Evolutionary conservation across 2,888 invertebrate genomes (phyloP).

Genomic region (Sepiola atlantica): DNA sequence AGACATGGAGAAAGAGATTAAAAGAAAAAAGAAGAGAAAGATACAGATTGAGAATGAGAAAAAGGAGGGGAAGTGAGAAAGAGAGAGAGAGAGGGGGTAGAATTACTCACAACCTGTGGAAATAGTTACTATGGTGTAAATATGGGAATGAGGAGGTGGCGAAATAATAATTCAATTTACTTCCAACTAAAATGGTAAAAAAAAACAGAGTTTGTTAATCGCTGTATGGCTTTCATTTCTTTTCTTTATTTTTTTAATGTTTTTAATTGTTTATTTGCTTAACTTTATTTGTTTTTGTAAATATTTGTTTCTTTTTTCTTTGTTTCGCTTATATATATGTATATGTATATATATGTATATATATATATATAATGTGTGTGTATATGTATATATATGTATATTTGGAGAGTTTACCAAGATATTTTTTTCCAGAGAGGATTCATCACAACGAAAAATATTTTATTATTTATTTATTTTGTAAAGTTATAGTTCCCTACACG

Average conservation of each 20-base stretch:
- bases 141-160: not conserved
- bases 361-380: not conserved
- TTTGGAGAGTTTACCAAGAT: too few species aligned
- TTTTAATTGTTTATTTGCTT: too few species aligned
- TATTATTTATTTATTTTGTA: too few species aligned
- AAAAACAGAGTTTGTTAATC: not conserved
- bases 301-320: not conserved
- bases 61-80: too few species aligned
- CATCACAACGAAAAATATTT: too few species aligned
- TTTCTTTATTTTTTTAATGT: not conserved
- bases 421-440: too few species aligned
- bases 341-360: not conserved
- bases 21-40: too few species aligned
- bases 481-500: too few species aligned
- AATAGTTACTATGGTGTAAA: conserved; percentile 12
- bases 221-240: not conserved
- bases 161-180: not conserved
- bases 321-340: not conserved
- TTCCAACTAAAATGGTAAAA: not conserved
- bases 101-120: not conserved
- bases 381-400: not conserved
- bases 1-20: not conserved
- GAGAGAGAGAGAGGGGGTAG: too few species aligned
- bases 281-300: not conserved
- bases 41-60: too few species aligned